Base-by-base conservation (phyloP, 2,113 vertebrate species). In the Galbula dea region DNA sequence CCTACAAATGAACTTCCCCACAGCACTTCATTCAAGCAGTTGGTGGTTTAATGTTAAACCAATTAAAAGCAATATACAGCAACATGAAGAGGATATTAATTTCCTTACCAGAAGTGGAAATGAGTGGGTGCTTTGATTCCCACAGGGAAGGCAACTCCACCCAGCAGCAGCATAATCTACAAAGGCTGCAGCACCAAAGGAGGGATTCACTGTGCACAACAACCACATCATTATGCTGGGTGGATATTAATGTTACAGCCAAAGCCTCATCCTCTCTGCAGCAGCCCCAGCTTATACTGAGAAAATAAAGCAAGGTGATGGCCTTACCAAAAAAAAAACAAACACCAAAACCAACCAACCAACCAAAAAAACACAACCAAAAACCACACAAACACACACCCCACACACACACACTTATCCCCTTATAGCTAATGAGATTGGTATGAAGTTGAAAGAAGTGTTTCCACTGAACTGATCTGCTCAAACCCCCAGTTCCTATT, bases 61-160 rank as follows among this genome's bases (percentile, higher is more conserved):
- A 94, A 94, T 96, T 96, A 95, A 95, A 96, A 85, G 48, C 66
- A 91, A 92, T 83, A 80, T 57, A 59, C 39, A 87, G 69, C 52
- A 94, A 57, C 79, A 79, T 82, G 65, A 95, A 69, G 55, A 94
- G 59, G 85, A 48, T 61, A 96, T 94, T 94, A 77, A 93, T 93
- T 96, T 94, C 54, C 67, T 66, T 23, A 3, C 72, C 58, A 92
- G 79, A 93, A 86, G 59, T 81, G 39, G 30, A 85, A 91, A 83
- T 41, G 67, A 90, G 61, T 61, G 81, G 65, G 76, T 83, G 49
- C 73, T 93, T 93, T 88, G 61, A 89, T 95, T 95, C 76, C 78
- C 72, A 80, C 57, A 74, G 82, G 75, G 65, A 82, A 83, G 43
- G 51, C 48, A 90, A 51, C 32, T 85, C 86, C 73, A 84, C 57